Percentiles rank a stretch among this genome's conserved stretches.
Conservation (phyloP, 2,888 invertebrate species). For the Mamestra brassicae region DNA sequence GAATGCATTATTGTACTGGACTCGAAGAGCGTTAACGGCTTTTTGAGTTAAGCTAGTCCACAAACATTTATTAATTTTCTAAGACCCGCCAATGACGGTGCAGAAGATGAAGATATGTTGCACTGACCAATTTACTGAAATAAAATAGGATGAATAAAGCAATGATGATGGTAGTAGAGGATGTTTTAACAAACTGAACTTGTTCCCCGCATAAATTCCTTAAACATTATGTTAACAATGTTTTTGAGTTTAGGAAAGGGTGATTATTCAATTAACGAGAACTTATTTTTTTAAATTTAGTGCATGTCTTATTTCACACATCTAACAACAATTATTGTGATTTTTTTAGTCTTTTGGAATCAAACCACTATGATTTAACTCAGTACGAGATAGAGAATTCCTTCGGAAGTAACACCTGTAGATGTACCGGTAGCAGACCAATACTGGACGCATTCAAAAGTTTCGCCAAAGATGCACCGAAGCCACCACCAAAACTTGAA, state of each 20-base stretch:
- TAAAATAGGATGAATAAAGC: no score
- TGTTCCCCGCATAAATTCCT: background rate
- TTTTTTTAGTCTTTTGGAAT: slow-evolving; percentile 77
- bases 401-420: slow-evolving; percentile 93
- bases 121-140: no score
- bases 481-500: slow-evolving; percentile 59
- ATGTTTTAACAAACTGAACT: background rate
- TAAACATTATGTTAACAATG: background rate
- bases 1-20: no score
- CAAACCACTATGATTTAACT: slow-evolving; percentile 80
- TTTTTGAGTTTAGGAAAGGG: no score
- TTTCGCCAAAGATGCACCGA: slow-evolving; percentile 87
- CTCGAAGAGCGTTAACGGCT: no score
- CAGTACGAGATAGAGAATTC: slow-evolving; percentile 93
- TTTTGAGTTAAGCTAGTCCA: no score
- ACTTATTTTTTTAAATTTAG: no score
- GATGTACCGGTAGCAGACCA: slow-evolving; percentile 93
- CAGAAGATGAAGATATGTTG: no score
- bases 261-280: no score
- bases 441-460: slow-evolving; percentile 92
- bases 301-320: background rate
- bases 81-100: no score
- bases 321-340: background rate
- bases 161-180: no score
- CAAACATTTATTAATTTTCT: no score